phyloP scores from a whole-genome alignment of 1,140 invertebrate genomes.

The Brachystomella parvula region DNA sequence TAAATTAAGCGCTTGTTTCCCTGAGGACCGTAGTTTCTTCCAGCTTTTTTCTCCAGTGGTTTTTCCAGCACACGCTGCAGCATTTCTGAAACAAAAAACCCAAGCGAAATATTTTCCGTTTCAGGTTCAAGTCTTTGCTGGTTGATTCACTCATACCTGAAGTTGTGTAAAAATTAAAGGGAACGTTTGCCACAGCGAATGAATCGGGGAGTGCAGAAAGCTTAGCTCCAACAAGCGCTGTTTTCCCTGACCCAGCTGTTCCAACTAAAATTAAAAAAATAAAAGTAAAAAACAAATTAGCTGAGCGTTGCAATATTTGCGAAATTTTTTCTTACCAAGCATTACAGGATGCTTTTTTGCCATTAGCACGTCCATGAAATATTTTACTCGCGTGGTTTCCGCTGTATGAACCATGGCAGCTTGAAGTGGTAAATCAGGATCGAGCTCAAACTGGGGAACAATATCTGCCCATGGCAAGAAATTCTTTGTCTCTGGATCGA shows the following conservation, averaged over 20 bases:
- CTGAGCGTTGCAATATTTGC: neutral
- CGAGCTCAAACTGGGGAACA: slow-evolving; percentile 80
- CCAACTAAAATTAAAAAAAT: slow-evolving; percentile 53
- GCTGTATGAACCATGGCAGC: slow-evolving; percentile 85
- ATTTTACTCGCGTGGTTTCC: slow-evolving; percentile 82
- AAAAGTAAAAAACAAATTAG: neutral
- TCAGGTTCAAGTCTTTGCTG: no score
- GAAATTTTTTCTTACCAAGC: slow-evolving; percentile 63
- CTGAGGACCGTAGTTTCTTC: slow-evolving; percentile 88
- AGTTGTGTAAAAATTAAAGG: slow-evolving; percentile 94
- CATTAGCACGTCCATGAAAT: slow-evolving; percentile 83
- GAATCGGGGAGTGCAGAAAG: slow-evolving; percentile 70
- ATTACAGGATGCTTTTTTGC: slow-evolving; percentile 80
- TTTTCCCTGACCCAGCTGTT: slow-evolving; percentile 83
- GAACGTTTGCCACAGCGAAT: slow-evolving; percentile 80
- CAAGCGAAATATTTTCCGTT: no score
- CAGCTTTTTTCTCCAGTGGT: slow-evolving; percentile 94
- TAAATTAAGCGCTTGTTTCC: slow-evolving; percentile 90
- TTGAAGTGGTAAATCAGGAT: slow-evolving; percentile 84
- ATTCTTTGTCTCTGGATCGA: slow-evolving; percentile 79
- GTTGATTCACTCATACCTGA: slow-evolving; percentile 59
- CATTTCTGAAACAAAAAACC: slow-evolving; percentile 62
- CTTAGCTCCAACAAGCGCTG: slow-evolving; percentile 78
- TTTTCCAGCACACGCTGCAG: slow-evolving; percentile 89
- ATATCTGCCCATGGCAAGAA: slow-evolving; percentile 83